Conservation (phyloP, 2,797 vertebrate species). For the Adrianichthys oophorus region DNA sequence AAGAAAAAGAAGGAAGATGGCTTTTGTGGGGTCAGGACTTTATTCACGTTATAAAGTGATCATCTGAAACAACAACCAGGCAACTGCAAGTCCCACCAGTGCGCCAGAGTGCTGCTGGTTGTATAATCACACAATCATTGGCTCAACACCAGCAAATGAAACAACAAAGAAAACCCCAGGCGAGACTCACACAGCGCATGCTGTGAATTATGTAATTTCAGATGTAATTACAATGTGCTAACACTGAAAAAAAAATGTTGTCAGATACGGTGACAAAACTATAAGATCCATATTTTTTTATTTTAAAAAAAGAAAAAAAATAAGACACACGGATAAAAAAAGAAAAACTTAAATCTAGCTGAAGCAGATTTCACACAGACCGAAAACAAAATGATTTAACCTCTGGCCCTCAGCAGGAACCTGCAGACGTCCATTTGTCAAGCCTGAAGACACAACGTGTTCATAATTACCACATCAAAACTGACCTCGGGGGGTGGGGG, state of each 20-base stretch:
- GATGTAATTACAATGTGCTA: constrained; percentile 68
- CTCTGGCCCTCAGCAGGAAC: constrained; percentile 39
- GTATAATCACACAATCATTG: constrained; percentile 54
- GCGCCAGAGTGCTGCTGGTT: constrained; percentile 44
- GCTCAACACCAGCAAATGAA: constrained; percentile 70
- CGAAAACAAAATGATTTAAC: constrained; percentile 35
- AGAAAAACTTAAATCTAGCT: constrained; percentile 30
- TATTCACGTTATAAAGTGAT: constrained; percentile 52
- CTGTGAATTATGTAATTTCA: constrained; percentile 65
- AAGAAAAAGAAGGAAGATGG: background rate
- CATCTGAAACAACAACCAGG: constrained; percentile 48
- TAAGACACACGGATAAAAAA: background rate
- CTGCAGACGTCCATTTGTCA: constrained; percentile 54
- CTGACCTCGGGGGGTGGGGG: constrained; percentile 12
- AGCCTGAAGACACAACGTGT: constrained; percentile 47
- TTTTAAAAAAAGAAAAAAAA: too few species aligned
- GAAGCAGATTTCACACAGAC: constrained; percentile 43
- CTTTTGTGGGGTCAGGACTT: constrained; percentile 27
- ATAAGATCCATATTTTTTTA: background rate
- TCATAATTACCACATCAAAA: constrained; percentile 64
- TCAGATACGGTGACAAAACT: constrained; percentile 29
- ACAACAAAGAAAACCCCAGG: constrained; percentile 47
- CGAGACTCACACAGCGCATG: constrained; percentile 35
- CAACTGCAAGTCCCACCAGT: constrained; percentile 45
- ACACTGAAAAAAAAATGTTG: constrained; percentile 15